phyloP scores from a whole-genome alignment of 2,797 vertebrate species.

The Meriones psammophilus region DNA sequence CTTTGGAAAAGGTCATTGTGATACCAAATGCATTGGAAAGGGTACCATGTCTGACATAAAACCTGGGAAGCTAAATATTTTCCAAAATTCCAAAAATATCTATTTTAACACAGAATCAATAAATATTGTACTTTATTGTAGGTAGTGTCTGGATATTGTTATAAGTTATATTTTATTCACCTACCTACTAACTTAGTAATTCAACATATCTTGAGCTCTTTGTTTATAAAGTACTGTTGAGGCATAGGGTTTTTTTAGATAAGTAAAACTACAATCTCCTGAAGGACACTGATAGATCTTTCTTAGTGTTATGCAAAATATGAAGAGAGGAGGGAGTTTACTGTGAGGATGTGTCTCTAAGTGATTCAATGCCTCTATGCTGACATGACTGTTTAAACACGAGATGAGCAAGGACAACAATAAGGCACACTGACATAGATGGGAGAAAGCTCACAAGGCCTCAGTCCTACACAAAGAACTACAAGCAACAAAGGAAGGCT shows the following conservation, averaged over 20 bases:
- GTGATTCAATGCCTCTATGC: too few relatives aligned
- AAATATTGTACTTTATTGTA: neutral
- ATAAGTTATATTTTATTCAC: neutral
- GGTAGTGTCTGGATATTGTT: neutral
- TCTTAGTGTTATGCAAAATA: neutral
- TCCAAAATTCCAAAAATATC: neutral
- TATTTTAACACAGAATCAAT: neutral
- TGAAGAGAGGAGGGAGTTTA: too few relatives aligned
- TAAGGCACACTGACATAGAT: neutral
- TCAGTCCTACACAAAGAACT: neutral
- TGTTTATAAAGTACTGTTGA: neutral
- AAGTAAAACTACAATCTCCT: neutral
- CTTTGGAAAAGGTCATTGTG: neutral
- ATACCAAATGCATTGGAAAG: neutral
- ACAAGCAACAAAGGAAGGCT: neutral
- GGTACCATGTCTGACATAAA: neutral
- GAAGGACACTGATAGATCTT: neutral
- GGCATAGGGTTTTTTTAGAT: neutral
- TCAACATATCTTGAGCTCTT: neutral
- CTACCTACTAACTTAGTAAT: neutral
- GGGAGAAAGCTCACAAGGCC: fast-evolving
- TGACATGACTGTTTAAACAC: neutral
- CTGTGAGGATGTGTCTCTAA: neutral
- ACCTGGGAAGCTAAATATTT: conserved; percentile 2
- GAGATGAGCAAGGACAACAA: neutral